Percentiles rank a stretch among this genome's conserved stretches.
Conservation (phyloP, 2,888 invertebrate species). For the Exephanes ischioxanthus region DNA sequence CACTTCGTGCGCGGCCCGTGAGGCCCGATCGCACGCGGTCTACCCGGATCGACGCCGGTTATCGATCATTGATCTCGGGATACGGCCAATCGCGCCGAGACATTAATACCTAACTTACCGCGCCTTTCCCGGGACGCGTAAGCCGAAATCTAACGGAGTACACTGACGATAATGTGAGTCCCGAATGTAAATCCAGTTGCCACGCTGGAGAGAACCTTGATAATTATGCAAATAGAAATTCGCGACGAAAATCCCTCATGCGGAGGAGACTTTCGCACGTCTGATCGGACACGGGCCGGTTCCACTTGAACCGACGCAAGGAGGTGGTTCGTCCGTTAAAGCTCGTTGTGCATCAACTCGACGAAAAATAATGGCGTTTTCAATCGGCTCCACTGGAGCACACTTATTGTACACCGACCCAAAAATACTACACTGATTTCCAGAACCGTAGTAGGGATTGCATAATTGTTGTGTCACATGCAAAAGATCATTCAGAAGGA, state of each 20-base stretch:
- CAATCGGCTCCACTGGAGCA: too few relatives aligned
- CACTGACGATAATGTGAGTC: slow-evolving; percentile 52
- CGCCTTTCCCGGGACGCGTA: slow-evolving; percentile 6
- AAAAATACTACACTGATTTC: too few relatives aligned
- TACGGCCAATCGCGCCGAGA: slow-evolving; percentile 48
- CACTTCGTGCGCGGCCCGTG: slow-evolving; percentile 25
- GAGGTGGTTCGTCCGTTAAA: background rate
- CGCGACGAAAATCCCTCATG: background rate
- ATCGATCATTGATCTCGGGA: slow-evolving; percentile 53
- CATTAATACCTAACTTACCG: slow-evolving; percentile 25
- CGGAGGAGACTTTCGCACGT: background rate
- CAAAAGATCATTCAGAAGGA: too few relatives aligned
- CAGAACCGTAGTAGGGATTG: too few relatives aligned
- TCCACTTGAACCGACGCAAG: background rate
- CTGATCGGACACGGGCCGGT: background rate
- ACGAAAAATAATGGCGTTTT: background rate
- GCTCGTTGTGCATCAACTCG: background rate
- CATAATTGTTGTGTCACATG: too few relatives aligned
- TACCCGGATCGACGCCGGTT: slow-evolving; percentile 51
- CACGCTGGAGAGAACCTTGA: slow-evolving; percentile 11
- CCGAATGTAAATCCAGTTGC: slow-evolving; percentile 46
- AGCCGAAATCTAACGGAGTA: slow-evolving; percentile 50
- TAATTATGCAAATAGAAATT: slow-evolving; percentile 5
- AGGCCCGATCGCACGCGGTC: slow-evolving; percentile 48
- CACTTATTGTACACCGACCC: too few relatives aligned